Evolutionary conservation across 2,888 invertebrate genomes (phyloP), one percentile per base, ranked within the genome.

Genomic region (Eumacrocentrus americanus): DNA sequence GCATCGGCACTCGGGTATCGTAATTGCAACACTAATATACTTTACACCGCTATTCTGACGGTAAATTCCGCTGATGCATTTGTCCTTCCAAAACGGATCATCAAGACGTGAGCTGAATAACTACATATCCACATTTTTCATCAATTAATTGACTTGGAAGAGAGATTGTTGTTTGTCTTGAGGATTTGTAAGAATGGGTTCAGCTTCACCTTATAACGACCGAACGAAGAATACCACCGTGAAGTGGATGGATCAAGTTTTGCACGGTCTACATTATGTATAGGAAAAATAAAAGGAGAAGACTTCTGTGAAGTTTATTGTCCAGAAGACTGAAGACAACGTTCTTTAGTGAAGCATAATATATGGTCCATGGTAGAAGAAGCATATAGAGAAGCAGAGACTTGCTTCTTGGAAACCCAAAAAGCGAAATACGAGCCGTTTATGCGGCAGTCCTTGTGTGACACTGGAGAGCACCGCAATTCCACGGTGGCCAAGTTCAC

Each of bases 401-500:
- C 18, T 29, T 52, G 44, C 69, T 75, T 75, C 75, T 74, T 65
- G 72, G 75, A 74, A 75, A 72, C 66, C 71, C 72, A 70, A 75
- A 75, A 75, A 73, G 65, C 71, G 75, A 75, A 76, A 75, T 71
- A 76, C 74, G 75, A 76, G 75, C 72, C 63, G 67, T 64, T 59
- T 58, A 62, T 64, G 55, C 64, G 61, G 67, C 73, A 71, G 71
- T 3, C 22, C 67, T 63, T 67, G 72, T 76, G 75, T 76, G 75
- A 75, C 72, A 76, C 71, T 71, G 73, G 74, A 76, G 74, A 76
- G 72, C 69, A 65, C 70, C 70, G 72, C 68, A 70, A 68, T 72
- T 71, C 66, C 70, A 63, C 35, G 35, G 35, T 35, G 35, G 35
- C 35, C 35, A 9, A n/a, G n/a, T 35, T 35, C 35, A 35, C 35